Evolutionary conservation across 2,797 vertebrate species (phyloP).

Genomic region (Helostoma temminkii): DNA sequence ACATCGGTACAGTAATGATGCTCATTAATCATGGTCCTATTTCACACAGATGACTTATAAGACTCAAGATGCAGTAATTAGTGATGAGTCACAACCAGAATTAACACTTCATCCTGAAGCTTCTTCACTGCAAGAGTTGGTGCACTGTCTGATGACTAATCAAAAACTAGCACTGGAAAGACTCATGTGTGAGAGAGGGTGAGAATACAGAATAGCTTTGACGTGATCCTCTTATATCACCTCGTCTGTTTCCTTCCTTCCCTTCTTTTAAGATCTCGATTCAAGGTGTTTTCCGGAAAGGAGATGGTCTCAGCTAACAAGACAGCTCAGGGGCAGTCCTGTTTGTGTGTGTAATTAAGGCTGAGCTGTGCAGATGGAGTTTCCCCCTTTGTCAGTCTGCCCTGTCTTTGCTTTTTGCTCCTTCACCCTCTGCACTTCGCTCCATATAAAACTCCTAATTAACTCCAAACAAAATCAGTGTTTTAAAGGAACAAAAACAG

Average conservation of each 20-base stretch:
- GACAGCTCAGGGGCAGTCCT: constrained; percentile 26
- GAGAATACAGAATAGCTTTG: constrained; percentile 12
- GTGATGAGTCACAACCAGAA: constrained; percentile 64
- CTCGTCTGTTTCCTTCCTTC: constrained; percentile 27
- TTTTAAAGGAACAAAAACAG: background rate
- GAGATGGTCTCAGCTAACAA: constrained; percentile 34
- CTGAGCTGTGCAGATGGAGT: constrained; percentile 25
- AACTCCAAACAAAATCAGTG: constrained; percentile 1
- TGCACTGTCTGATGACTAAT: constrained; percentile 37
- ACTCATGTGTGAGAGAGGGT: background rate
- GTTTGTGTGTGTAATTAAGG: constrained; percentile 48
- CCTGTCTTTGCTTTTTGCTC: background rate
- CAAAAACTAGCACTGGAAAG: constrained; percentile 14
- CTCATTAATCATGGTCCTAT: constrained; percentile 60
- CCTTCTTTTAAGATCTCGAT: constrained; percentile 23
- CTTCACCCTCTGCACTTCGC: constrained; percentile 1
- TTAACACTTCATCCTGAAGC: constrained; percentile 29
- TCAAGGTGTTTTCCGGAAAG: constrained; percentile 43
- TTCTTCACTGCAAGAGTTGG: constrained; percentile 7
- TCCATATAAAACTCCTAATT: constrained; percentile 27
- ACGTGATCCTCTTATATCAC: constrained; percentile 27
- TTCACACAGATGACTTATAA: constrained; percentile 35
- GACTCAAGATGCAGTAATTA: constrained; percentile 51
- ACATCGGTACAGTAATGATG: constrained; percentile 40
- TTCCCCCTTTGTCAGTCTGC: background rate